phyloP scores from a whole-genome alignment of 2,888 invertebrate genomes.

The Drosophila setosimentum region DNA sequence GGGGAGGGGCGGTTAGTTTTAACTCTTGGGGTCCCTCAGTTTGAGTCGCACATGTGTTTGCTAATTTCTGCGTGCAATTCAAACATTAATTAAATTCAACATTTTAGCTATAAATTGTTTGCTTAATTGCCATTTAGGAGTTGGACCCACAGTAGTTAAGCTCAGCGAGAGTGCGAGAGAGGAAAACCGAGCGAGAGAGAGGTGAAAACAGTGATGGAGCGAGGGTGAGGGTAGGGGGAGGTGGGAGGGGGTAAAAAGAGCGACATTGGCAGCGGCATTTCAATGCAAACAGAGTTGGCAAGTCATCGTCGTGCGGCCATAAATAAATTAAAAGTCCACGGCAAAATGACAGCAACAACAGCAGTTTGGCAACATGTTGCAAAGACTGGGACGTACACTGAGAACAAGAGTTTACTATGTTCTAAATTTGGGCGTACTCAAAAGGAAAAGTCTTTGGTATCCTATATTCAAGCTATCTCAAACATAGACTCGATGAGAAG shows the following conservation, averaged over 20 bases:
- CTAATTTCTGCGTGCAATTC: conserved; percentile 78
- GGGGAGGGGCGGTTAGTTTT: too few species aligned
- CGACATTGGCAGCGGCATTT: conserved; percentile 37
- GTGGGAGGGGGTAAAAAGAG: neutral
- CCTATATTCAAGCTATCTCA: neutral
- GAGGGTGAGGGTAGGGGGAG: too few species aligned
- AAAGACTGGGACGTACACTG: conserved; percentile 16
- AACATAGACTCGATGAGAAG: neutral
- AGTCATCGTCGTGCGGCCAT: conserved; percentile 69
- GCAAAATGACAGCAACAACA: conserved; percentile 76
- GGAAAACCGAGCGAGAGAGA: neutral
- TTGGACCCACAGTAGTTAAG: conserved; percentile 35
- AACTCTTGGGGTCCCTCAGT: conserved; percentile 14
- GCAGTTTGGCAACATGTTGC: conserved; percentile 65
- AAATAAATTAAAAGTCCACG: conserved; percentile 79
- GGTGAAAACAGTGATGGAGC: neutral
- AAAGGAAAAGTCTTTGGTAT: too few species aligned
- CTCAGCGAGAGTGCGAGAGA: neutral
- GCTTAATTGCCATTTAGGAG: conserved; percentile 78
- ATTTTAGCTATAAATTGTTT: conserved; percentile 78
- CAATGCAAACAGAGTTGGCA: conserved; percentile 69
- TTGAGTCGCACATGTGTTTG: conserved; percentile 70
- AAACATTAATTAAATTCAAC: conserved; percentile 78
- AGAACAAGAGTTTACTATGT: neutral
- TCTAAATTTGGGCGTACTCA: neutral